Evolutionary conservation across 53 echinoderm and acorn worm genomes (phyloP).

Genomic region (Luidia sarsii): DNA sequence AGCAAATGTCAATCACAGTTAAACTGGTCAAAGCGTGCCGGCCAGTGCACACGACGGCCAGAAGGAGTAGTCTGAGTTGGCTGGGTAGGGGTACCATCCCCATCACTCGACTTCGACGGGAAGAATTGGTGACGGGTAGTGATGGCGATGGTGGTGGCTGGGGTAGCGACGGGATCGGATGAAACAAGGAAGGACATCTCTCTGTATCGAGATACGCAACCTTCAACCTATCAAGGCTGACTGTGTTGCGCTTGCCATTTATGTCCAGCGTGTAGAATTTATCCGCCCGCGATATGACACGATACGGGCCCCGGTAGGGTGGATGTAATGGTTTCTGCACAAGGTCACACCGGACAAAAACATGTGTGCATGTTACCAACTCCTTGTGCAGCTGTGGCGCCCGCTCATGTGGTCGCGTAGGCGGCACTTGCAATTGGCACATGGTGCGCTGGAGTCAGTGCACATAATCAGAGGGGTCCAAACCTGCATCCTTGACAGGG

Average conservation of each 20-base stretch:
- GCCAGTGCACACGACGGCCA: conserved; percentile 11
- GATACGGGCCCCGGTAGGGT: conserved; percentile 2
- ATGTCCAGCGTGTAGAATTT: conserved; percentile 17
- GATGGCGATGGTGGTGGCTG: background rate
- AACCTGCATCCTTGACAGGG: background rate
- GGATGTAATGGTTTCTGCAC: conserved; percentile 29
- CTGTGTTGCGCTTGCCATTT: conserved; percentile 6
- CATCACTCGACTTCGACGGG: too few species aligned
- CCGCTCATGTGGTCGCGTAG: background rate
- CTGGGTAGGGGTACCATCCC: background rate
- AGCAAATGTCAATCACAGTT: background rate
- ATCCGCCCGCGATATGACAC: background rate
- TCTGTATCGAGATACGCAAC: conserved; percentile 44
- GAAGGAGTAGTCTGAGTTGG: background rate
- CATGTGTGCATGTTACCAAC: conserved; percentile 23
- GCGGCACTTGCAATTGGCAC: background rate
- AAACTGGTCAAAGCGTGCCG: background rate
- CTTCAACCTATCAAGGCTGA: conserved; percentile 47
- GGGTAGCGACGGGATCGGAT: background rate
- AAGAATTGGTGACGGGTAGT: background rate
- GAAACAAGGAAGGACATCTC: background rate
- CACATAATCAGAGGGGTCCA: conserved; percentile 21
- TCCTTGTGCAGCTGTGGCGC: conserved; percentile 8
- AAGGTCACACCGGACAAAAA: conserved; percentile 38
- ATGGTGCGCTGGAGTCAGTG: conserved; percentile 17